These are phyloP conservation scores for Antigone vipio DNA, from an alignment of 2,113 vertebrate genomes.

Conservation along the genomic window DNA sequence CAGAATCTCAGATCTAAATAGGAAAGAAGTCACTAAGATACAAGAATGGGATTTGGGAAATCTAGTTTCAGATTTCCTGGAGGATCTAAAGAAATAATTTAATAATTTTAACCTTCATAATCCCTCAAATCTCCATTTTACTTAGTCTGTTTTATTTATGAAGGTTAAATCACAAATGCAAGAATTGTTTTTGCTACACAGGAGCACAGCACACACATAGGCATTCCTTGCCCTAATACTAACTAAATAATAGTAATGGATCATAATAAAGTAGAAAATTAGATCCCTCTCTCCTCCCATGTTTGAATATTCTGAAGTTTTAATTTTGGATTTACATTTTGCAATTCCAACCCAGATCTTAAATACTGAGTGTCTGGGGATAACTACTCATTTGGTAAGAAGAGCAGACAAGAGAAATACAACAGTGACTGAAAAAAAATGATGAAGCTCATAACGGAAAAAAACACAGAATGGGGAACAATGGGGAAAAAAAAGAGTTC, in stretches of 20 bases:
- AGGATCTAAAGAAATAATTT: background rate
- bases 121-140: background rate
- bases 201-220: background rate
- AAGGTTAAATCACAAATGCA: background rate
- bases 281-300: background rate
- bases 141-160: background rate
- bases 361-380: background rate
- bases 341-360: background rate
- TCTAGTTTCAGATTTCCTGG: background rate
- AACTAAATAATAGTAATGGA: background rate
- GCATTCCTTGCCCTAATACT: background rate
- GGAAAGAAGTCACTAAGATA: background rate
- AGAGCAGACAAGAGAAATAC: background rate
- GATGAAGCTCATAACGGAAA: background rate
- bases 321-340: background rate
- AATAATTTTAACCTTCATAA: background rate
- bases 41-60: background rate
- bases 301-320: background rate
- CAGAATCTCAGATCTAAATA: background rate
- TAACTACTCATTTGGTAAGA: background rate
- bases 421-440: background rate
- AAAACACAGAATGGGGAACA: background rate
- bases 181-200: background rate
- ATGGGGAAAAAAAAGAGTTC: background rate
- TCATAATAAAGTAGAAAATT: background rate